These are phyloP conservation scores for Sebastes matsubarae DNA, from an alignment of 2,797 vertebrate genomes.

Conservation along the genomic window DNA sequence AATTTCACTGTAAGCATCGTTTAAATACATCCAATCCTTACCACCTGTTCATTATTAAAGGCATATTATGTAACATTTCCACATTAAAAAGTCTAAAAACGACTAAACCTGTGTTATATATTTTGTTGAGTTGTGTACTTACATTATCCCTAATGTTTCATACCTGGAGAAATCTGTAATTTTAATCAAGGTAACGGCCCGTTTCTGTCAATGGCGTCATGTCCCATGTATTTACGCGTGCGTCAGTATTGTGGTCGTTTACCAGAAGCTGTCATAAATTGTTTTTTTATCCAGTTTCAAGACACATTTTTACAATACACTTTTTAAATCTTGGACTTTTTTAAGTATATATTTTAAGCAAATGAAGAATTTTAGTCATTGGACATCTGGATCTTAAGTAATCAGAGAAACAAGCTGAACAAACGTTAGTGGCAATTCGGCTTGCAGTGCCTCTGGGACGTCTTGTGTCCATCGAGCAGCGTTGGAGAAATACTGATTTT, in stretches of 20 bases:
- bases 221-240: not conserved
- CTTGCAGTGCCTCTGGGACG: too few relatives aligned
- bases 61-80: not conserved
- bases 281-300: too few relatives aligned
- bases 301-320: too few relatives aligned
- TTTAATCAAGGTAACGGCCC: not conserved
- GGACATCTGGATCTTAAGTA: not conserved
- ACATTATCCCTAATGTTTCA: not conserved
- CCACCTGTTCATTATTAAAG: not conserved
- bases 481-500: too few relatives aligned
- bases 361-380: too few relatives aligned
- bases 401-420: not conserved
- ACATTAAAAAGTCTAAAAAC: not conserved
- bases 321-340: too few relatives aligned
- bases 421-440: not conserved
- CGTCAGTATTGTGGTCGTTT: too few relatives aligned
- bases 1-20: not conserved
- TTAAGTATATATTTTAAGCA: too few relatives aligned
- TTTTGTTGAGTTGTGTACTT: too few relatives aligned
- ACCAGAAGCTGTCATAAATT: too few relatives aligned
- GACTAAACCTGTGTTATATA: not conserved
- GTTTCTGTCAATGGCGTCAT: not conserved
- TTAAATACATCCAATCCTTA: not conserved
- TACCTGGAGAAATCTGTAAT: not conserved
- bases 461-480: accelerated